Base-by-base conservation (phyloP, 2,888 invertebrate species). In the Cinara cedri region DNA sequence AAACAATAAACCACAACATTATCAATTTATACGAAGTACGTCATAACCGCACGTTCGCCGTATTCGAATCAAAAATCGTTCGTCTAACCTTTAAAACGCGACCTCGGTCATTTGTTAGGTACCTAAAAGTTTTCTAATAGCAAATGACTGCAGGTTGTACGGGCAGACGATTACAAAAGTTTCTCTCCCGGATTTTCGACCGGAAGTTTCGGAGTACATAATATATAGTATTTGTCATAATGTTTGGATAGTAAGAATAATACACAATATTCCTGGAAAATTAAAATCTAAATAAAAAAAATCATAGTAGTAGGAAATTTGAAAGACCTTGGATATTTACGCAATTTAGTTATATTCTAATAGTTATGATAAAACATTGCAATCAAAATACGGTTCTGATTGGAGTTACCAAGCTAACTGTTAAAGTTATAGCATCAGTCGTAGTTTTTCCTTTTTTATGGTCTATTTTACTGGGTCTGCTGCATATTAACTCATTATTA, bases 61-160 rank as follows among this genome's bases (percentile, higher is more conserved):
- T 21, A 14, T 14, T 19, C 49, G 2, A 21, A 62, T 62, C 34
- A 21, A 62, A 62, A 51, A 42, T 21, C 62, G 21, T 51, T 19
- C 21, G 16, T 3, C 1, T 11, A 3, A 62, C 34, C 34, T 51
- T 74, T 62, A 13, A 6, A 74, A 62, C 19, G 62, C 49, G 21
- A 74, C 34, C 62, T 34, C 16, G 26, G 10, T 1, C 21, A 49
- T 74, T 72, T 24, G 60, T 8, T 62, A 6, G 34, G 34, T 6
- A 62, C 34, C 26, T 19, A 62, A 74, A 74, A 74, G 49, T 74
- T 74, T 74, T 74, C 49, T 62, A 74, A 74, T 63, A 74, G 62
- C 34, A 62, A 72, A 72, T 62, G 19, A 62, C 42, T 19, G 34
- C 34, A 34, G 11, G 16, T 62, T 19, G 21, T 21, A 16, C 51